A percentile compares a stretch with the other conserved stretches of the same genome.
Conservation (phyloP, 2,888 invertebrate genomes). For the Coenonympha arcania region DNA sequence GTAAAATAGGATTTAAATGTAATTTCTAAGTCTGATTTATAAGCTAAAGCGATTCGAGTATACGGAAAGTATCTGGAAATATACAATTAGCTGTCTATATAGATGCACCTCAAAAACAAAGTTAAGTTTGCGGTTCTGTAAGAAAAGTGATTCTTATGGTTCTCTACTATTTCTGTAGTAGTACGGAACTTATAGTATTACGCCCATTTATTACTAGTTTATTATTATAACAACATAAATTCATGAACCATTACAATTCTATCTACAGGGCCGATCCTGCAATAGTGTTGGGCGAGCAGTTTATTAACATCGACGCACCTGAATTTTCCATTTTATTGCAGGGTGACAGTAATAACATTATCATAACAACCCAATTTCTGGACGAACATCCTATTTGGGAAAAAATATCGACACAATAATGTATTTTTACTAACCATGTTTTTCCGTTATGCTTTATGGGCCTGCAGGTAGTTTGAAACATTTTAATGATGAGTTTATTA, state of each 20-base stretch:
- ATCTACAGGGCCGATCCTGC: neutral
- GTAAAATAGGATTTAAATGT: too few relatives aligned
- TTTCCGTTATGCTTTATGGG: conserved; percentile 8
- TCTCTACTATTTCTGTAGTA: too few relatives aligned
- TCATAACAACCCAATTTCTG: conserved; percentile 36
- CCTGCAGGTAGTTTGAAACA: neutral
- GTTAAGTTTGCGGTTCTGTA: too few relatives aligned
- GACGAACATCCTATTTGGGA: conserved; percentile 12
- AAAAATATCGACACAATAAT: conserved; percentile 11
- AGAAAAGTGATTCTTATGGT: too few relatives aligned
- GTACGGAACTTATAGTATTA: too few relatives aligned
- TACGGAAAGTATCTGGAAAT: too few relatives aligned
- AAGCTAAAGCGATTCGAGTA: too few relatives aligned
- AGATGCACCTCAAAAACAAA: too few relatives aligned
- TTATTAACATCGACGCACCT: conserved; percentile 24
- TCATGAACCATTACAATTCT: conserved; percentile 9
- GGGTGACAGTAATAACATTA: conserved; percentile 32
- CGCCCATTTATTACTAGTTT: neutral
- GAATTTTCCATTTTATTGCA: conserved; percentile 20
- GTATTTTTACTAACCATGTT: neutral
- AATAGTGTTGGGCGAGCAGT: conserved; percentile 5
- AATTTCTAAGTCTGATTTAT: too few relatives aligned
- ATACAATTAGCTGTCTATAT: too few relatives aligned
- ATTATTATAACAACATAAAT: conserved; percentile 2
- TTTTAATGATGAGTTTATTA: neutral